Percentiles rank a stretch among this genome's conserved stretches.
Evolutionary conservation across 1,140 invertebrate species (phyloP).

Genomic region (Drosophila sechellia): DNA sequence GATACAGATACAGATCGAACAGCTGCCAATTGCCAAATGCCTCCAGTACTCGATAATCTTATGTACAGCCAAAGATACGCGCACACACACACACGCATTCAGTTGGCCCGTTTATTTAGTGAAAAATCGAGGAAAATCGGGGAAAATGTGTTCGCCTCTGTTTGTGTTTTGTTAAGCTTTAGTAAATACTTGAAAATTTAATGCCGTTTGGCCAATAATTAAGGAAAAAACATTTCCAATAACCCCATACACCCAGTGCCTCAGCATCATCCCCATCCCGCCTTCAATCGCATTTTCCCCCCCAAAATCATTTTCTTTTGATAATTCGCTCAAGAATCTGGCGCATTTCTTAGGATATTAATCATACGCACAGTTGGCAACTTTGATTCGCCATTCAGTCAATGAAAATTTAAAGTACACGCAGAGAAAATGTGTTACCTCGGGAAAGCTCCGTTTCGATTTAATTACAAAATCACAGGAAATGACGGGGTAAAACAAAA

Average conservation of each 20-base stretch:
- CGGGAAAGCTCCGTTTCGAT: constrained; percentile 13
- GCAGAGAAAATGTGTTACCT: constrained; percentile 4
- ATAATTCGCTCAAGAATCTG: constrained; percentile 27
- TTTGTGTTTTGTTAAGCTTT: constrained; percentile 78
- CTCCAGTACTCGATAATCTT: constrained; percentile 39
- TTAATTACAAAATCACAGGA: constrained; percentile 33
- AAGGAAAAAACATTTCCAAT: constrained; percentile 64
- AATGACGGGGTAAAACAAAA: constrained; percentile 19
- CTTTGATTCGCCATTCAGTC: constrained; percentile 33
- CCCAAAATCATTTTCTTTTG: constrained; percentile 1
- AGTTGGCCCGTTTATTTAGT: constrained; percentile 36
- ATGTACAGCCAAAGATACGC: constrained; percentile 27
- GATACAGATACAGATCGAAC: constrained; percentile 45
- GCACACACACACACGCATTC: constrained; percentile 6
- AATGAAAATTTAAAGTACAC: constrained; percentile 7
- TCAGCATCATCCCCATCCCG: neutral
- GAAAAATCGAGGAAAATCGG: constrained; percentile 24
- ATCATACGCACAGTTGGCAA: constrained; percentile 71
- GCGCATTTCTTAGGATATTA: constrained; percentile 63
- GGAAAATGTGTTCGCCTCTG: constrained; percentile 29
- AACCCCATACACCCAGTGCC: constrained; percentile 1
- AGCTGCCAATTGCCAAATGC: constrained; percentile 64
- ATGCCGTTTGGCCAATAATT: constrained; percentile 81
- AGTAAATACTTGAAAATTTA: constrained; percentile 83
- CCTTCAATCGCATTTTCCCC: neutral